Percentiles rank a stretch among this genome's conserved stretches.
Conservation (phyloP, 2,797 vertebrate genomes). For the Eulemur albifrons region DNA sequence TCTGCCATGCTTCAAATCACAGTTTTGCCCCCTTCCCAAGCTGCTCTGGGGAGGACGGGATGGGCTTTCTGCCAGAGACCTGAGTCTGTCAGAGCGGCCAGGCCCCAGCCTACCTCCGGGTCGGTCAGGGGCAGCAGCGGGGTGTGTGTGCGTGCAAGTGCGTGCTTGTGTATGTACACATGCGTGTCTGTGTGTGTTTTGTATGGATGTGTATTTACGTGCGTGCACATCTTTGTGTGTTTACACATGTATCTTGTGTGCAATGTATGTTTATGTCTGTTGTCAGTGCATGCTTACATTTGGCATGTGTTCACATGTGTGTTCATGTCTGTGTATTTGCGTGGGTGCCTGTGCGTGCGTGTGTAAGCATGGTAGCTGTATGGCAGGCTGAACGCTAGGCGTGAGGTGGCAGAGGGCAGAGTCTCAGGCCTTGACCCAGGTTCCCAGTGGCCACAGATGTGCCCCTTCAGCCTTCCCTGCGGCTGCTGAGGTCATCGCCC, state of each 20-base stretch:
- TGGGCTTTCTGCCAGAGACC: neutral
- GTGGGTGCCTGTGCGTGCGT: neutral
- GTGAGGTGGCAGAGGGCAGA: neutral
- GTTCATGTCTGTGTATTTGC: too few species aligned
- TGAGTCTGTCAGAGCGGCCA: neutral
- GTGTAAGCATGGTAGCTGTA: neutral
- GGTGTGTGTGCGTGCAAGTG: neutral
- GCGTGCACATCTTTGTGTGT: neutral
- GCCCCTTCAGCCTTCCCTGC: neutral
- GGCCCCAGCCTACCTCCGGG: neutral
- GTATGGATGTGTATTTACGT: neutral
- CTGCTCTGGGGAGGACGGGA: neutral
- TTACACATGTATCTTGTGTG: neutral
- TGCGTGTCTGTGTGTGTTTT: neutral
- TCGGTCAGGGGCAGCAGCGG: neutral
- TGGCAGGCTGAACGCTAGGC: neutral
- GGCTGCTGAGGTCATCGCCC: conserved; percentile 14
- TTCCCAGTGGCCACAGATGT: conserved; percentile 42
- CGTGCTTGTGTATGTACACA: neutral
- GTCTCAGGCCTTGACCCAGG: neutral
- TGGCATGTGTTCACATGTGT: neutral
- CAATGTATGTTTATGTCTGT: neutral
- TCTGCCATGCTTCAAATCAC: neutral
- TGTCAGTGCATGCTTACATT: too few species aligned
- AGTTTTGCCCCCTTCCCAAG: neutral